Percentiles rank a stretch among this genome's conserved stretches.
phyloP scores from a whole-genome alignment of 1,140 invertebrate genomes.

The Eurosta solidaginis region DNA sequence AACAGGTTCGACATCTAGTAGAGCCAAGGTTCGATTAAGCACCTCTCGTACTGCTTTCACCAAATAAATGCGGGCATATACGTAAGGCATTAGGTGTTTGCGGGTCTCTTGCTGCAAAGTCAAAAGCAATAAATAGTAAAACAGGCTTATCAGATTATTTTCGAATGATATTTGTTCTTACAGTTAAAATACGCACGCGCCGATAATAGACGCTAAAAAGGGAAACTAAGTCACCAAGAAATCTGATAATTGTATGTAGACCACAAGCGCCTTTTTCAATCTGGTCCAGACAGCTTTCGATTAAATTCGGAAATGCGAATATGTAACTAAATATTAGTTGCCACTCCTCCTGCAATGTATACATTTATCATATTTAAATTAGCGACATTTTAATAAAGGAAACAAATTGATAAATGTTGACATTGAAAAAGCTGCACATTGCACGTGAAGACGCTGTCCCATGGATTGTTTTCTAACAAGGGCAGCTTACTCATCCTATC shows the following conservation, averaged over 20 bases:
- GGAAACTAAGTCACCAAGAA: conserved; percentile 66
- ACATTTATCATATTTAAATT: not conserved
- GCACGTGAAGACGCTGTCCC: no score
- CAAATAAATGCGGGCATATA: conserved; percentile 71
- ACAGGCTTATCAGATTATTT: conserved; percentile 10
- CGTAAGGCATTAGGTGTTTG: conserved; percentile 66
- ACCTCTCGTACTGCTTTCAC: conserved; percentile 67
- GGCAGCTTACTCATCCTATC: no score
- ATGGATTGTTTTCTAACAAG: no score
- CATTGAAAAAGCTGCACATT: no score
- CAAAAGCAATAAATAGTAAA: not conserved
- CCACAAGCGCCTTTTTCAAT: conserved; percentile 61
- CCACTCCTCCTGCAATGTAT: conserved; percentile 70
- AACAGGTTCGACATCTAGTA: conserved; percentile 69
- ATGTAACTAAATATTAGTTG: conserved; percentile 70
- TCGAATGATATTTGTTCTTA: conserved; percentile 54
- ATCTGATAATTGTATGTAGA: conserved; percentile 69
- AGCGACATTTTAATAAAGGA: not conserved
- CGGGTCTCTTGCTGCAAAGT: conserved; percentile 49
- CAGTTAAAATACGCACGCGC: conserved; percentile 68
- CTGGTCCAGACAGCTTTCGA: conserved; percentile 63
- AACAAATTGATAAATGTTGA: no score
- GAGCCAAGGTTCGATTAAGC: conserved; percentile 65
- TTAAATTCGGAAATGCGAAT: conserved; percentile 65
- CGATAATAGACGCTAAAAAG: conserved; percentile 75